phyloP scores from a whole-genome alignment of 1,140 invertebrate species.

The Micrasema longulum region DNA sequence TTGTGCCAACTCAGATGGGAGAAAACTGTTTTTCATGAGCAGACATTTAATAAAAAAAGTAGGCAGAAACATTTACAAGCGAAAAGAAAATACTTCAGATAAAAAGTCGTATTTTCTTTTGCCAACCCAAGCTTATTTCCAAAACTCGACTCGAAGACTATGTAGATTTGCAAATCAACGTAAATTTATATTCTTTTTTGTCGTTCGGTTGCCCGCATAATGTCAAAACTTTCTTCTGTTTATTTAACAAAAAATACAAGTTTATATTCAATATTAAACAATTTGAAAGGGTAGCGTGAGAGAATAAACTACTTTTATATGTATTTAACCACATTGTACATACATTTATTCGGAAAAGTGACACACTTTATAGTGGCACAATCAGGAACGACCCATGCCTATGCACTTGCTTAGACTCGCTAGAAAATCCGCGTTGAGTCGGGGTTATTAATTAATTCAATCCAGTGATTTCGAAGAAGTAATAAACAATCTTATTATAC shows the following conservation, averaged over 20 bases:
- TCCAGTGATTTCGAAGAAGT: no score
- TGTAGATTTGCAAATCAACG: conserved; percentile 55
- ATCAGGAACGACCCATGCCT: no score
- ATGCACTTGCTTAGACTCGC: no score
- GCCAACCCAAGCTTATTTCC: conserved; percentile 50
- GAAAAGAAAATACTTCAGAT: conserved; percentile 52
- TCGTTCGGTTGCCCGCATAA: conserved; percentile 47
- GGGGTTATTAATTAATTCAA: no score
- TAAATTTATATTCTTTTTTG: conserved; percentile 55
- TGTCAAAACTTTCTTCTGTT: conserved; percentile 44
- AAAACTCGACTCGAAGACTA: conserved; percentile 48
- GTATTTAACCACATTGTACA: no score
- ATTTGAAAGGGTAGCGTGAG: conserved; percentile 31
- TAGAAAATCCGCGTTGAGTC: no score
- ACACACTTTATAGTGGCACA: no score
- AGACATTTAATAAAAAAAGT: conserved; percentile 50
- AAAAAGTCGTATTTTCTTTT: conserved; percentile 54
- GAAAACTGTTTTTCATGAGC: conserved; percentile 42
- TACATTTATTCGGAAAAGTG: no score
- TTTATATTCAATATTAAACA: conserved; percentile 55
- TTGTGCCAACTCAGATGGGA: conserved; percentile 37
- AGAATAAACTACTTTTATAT: conserved; percentile 22
- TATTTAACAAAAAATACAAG: conserved; percentile 48
- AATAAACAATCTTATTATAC: no score
- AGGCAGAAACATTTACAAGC: conserved; percentile 53